Base-by-base conservation (phyloP, 2,888 invertebrate species). In the Parapristionchus giblindavisi region DNA sequence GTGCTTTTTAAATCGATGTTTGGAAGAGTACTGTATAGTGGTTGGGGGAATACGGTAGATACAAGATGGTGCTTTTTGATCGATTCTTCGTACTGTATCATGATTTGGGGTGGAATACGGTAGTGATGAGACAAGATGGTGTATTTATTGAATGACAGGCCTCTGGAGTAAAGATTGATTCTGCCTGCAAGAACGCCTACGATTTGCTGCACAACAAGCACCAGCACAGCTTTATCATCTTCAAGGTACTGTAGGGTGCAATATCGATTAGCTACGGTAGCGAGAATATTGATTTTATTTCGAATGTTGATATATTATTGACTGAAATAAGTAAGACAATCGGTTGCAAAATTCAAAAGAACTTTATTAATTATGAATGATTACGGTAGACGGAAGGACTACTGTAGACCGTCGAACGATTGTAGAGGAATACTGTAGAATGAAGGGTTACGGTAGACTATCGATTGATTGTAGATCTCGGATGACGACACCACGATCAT, bases 401-500 rank as follows among this genome's bases (percentile, higher is more conserved):
- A n/a, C n/a, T 61, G 61, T 27, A 14, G 29, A 60, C n/a, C 17
- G 36, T 60, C 34, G 21, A 36, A 21, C 4, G 34, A 34, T 27
- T 1, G 34, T 34, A 6, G n/a, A 21, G 48, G 48, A 48, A 21
- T 48, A 48, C 48, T 48, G 40, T 8, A 54, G 32, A 60, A 3
- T 60, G 60, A 14, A 54, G 6, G 54, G 54, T 14, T 68, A 68
- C 52, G 51, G 68, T 68, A 68, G 2, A n/a, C n/a, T n/a, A n/a
- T n/a, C n/a, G n/a, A n/a, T n/a, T n/a, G n/a, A n/a, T 71, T 36
- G 43, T 34, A 74, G 75, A 68, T 75, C 68, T 76, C 73, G 77
- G 87, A 88, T 76, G 87, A 87, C 73, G 85, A 88, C 78, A 88
- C 88, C n/a, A 84, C 84, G 52, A 88, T 88, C 77, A 84, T 88